Conservation (phyloP, 2,888 invertebrate genomes). For the Flabesymbios commensalis region DNA sequence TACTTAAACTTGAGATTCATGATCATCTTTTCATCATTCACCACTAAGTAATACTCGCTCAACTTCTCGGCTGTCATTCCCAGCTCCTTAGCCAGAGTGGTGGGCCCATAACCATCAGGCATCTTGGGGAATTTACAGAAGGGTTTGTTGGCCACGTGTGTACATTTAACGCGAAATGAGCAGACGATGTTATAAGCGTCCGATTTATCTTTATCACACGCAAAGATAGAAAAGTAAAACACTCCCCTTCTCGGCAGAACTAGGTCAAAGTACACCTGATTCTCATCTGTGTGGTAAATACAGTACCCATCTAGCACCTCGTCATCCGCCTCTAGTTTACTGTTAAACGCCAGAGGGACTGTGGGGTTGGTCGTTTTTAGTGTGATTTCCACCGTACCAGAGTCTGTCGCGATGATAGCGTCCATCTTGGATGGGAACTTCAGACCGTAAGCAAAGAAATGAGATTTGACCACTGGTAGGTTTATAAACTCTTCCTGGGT, state of each 20-base stretch:
- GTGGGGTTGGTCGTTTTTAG: neutral
- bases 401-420: constrained; percentile 50
- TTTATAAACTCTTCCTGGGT: constrained; percentile 61
- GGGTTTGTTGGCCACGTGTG: constrained; percentile 16
- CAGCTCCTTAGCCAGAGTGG: constrained; percentile 13
- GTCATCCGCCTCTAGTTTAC: constrained; percentile 49
- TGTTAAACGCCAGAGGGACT: constrained; percentile 39
- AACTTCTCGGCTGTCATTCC: constrained; percentile 24
- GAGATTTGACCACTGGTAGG: constrained; percentile 59
- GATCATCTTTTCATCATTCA: constrained; percentile 44
- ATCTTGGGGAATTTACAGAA: constrained; percentile 26
- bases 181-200: constrained; percentile 25
- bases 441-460: constrained; percentile 45
- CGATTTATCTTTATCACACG: constrained; percentile 22
- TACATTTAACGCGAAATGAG: constrained; percentile 22
- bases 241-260: constrained; percentile 21
- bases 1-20: constrained; percentile 47
- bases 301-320: constrained; percentile 37
- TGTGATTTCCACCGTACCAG: constrained; percentile 45
- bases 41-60: constrained; percentile 21
- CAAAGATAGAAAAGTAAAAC: constrained; percentile 35
- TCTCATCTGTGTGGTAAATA: constrained; percentile 13
- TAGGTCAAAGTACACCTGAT: constrained; percentile 20
- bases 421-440: constrained; percentile 40
- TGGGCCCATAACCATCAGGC: constrained; percentile 26